These are phyloP conservation scores for Anser brachyrhynchus DNA, from an alignment of 2,113 vertebrate genomes.

Conservation along the genomic window DNA sequence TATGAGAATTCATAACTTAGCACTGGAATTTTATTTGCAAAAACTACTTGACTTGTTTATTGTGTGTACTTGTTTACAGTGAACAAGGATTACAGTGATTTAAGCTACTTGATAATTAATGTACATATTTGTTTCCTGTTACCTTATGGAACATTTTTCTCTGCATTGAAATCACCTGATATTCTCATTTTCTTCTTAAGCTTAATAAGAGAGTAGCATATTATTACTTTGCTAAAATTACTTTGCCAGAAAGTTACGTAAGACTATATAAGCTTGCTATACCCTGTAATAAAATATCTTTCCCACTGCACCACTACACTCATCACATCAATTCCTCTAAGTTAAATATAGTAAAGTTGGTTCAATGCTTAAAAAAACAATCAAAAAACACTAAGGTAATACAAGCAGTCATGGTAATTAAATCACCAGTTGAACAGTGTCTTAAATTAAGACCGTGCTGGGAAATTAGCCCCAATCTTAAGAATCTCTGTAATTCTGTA, in stretches of 20 bases:
- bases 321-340: not conserved
- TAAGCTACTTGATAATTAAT: not conserved
- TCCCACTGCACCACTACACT: not conserved
- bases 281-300: not conserved
- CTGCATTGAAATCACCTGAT: not conserved
- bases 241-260: not conserved
- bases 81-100: not conserved
- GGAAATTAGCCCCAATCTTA: not conserved
- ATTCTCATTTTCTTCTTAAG: not conserved
- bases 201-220: not conserved
- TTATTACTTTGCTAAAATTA: not conserved
- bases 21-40: conserved; percentile 2
- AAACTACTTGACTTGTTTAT: conserved; percentile 12
- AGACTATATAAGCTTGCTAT: not conserved
- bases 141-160: not conserved
- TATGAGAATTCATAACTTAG: conserved; percentile 15
- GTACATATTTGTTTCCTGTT: not conserved
- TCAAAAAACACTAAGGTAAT: not conserved
- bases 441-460: not conserved
- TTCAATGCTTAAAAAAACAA: not conserved
- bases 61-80: not conserved
- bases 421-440: not conserved
- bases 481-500: not conserved
- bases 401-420: not conserved
- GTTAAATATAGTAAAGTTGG: not conserved